Evolutionary conservation across 2,113 vertebrate species (phyloP).

Genomic region (Macheiramphus alcinus): DNA sequence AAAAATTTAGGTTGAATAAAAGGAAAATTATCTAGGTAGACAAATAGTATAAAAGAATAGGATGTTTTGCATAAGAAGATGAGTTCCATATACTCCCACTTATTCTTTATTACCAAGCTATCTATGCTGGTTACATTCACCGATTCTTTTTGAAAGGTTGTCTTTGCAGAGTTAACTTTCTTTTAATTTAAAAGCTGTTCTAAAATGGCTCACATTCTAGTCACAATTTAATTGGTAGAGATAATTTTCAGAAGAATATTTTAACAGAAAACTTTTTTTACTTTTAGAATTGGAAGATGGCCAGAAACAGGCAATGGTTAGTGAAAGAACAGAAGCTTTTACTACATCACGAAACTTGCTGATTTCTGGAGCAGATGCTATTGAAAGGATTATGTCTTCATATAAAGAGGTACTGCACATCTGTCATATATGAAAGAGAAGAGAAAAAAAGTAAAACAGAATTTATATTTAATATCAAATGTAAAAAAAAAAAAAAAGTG

Average conservation of each 20-base stretch:
- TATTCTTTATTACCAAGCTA: not conserved
- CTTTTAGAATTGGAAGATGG: constrained; percentile 85
- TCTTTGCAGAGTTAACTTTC: not conserved
- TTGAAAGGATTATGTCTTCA: constrained; percentile 98
- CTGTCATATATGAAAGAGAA: not conserved
- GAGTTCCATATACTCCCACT: not conserved
- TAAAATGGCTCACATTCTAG: not conserved
- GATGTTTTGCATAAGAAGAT: not conserved
- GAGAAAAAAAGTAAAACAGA: not conserved
- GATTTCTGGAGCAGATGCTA: constrained; percentile 92
- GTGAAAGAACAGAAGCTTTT: constrained; percentile 96
- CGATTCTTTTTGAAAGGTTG: not conserved
- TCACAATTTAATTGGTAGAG: not conserved
- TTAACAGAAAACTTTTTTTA: not conserved
- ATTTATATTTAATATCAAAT: not conserved
- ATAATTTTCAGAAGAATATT: not conserved
- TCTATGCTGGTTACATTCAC: not conserved
- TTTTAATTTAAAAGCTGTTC: not conserved
- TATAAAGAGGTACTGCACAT: constrained; percentile 91
- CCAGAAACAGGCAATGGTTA: constrained; percentile 89
- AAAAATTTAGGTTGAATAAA: not conserved
- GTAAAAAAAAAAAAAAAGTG: not conserved
- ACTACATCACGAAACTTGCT: constrained; percentile 96
- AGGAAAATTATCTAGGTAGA: not conserved
- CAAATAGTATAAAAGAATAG: not conserved